phyloP scores from a whole-genome alignment of 2,797 vertebrate species.

The Threskiornis aethiopicus region DNA sequence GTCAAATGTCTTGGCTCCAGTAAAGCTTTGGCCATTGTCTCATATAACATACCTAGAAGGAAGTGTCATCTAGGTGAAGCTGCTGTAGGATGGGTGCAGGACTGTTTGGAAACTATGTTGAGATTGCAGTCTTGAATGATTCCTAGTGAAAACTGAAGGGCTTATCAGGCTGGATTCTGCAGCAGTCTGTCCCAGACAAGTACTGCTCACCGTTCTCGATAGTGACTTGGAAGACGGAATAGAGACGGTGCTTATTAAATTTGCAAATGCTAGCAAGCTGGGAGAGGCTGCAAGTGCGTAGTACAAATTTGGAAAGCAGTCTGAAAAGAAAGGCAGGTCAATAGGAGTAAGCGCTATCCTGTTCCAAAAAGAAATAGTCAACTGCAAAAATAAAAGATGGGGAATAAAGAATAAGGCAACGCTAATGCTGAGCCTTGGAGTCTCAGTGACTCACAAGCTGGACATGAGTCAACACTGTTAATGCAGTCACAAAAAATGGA shows the following conservation, averaged over 20 bases:
- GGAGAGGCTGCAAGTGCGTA: neutral
- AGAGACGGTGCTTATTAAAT: neutral
- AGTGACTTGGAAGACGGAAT: neutral
- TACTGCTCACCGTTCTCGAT: neutral
- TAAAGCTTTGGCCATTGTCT: neutral
- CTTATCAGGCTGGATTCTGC: neutral
- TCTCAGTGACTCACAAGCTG: neutral
- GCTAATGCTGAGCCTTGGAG: neutral
- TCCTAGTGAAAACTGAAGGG: neutral
- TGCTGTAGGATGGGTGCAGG: neutral
- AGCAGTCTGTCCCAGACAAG: neutral
- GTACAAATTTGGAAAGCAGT: neutral
- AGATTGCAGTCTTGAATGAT: neutral
- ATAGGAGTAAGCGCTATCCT: neutral
- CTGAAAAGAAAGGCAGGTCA: neutral
- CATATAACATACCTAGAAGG: too few species aligned
- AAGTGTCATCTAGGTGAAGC: neutral
- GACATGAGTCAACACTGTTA: neutral
- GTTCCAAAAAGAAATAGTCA: neutral
- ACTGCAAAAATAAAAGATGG: neutral
- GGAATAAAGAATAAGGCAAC: neutral
- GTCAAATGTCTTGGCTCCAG: neutral
- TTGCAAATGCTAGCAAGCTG: neutral
- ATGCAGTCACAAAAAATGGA: neutral
- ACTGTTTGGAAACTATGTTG: neutral